Evolutionary conservation across 1,140 invertebrate genomes (phyloP), one percentile per base, ranked within the genome.

Genomic region (Drosophila sechellia): DNA sequence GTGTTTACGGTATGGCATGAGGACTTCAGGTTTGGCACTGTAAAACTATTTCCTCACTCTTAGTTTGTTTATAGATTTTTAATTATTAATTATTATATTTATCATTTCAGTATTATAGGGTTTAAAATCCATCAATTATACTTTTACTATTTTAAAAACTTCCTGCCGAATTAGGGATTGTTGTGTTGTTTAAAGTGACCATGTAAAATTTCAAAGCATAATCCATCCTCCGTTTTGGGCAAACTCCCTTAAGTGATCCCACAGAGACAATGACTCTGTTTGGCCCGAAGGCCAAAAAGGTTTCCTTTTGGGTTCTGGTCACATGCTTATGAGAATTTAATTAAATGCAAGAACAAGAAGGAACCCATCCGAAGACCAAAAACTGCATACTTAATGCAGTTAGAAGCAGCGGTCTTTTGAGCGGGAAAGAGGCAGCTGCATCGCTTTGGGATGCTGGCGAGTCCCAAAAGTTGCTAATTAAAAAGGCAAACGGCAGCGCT

Each of bases 301-400:
- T 43, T 74, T 63, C 58, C 45, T 55, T 74, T 60, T 31, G 50
- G 3, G 71, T 45, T 40, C 56, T 39, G 56, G 77, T 89, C 84
- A 87, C 79, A 89, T 87, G 83, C 83, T 87, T 87, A 87, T 87
- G 83, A 87, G 84, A 84, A 83, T 87, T 87, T 87, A 89, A 87
- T 87, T 87, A 87, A 87, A 87, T 87, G 84, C 83, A 87, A 87
- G 83, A 87, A 87, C 83, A 89, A 89, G 63, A 55, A 37, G 40
- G 61, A 63, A 56, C 40, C 42, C 34, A 37, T 42, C 25, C 13
- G 8, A 27, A 81, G 75, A 70, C 81, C 69, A 77, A 79, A 76
- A 79, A 69, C 79, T 83, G 83, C 70, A 87, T 87, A 87, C 83
- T 89, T 87, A 89, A 87, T 89, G 84, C 65, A 35, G 31, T 31